Conservation (phyloP, 2,797 vertebrate species). For the Pipistrellus kuhlii region DNA sequence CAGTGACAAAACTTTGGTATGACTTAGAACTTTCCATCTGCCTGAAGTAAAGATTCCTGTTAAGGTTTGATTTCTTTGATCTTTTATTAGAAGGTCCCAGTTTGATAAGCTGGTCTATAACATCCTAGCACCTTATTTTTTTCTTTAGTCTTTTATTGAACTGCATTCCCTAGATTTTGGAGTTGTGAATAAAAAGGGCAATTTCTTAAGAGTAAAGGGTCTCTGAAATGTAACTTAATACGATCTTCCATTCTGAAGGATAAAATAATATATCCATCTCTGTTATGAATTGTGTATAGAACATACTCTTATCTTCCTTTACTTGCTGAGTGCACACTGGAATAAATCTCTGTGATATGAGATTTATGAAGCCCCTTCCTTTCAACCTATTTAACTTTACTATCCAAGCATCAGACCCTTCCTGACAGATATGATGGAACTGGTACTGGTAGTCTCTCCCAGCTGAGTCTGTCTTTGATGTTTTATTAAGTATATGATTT, state of each 20-base stretch:
- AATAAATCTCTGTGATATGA: not conserved
- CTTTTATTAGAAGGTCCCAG: conserved; percentile 27
- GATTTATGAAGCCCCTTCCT: conserved; percentile 51
- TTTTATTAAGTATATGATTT: conserved; percentile 78
- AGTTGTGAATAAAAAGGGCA: conserved; percentile 1
- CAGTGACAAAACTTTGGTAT: conserved; percentile 15
- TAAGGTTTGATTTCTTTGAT: conserved; percentile 53
- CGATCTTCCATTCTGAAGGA: not conserved
- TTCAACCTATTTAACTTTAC: conserved; percentile 24
- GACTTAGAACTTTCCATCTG: conserved; percentile 22
- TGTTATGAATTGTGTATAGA: conserved; percentile 5
- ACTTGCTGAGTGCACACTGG: not conserved
- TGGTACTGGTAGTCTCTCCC: conserved; percentile 60
- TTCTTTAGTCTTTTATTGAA: conserved; percentile 53
- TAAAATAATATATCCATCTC: not conserved
- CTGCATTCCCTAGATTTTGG: conserved; percentile 1
- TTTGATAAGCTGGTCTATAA: conserved; percentile 58
- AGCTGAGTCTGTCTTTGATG: conserved; percentile 73
- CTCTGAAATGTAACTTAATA: conserved; percentile 26
- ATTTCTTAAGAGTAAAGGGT: not conserved
- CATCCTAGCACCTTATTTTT: conserved; percentile 17
- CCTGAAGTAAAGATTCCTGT: not conserved
- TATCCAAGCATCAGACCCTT: conserved; percentile 6
- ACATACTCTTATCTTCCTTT: not conserved
- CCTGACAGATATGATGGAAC: conserved; percentile 48